Evolutionary conservation across 1,140 invertebrate genomes (phyloP), one percentile per base, ranked within the genome.

Genomic region (Micrasema longulum): DNA sequence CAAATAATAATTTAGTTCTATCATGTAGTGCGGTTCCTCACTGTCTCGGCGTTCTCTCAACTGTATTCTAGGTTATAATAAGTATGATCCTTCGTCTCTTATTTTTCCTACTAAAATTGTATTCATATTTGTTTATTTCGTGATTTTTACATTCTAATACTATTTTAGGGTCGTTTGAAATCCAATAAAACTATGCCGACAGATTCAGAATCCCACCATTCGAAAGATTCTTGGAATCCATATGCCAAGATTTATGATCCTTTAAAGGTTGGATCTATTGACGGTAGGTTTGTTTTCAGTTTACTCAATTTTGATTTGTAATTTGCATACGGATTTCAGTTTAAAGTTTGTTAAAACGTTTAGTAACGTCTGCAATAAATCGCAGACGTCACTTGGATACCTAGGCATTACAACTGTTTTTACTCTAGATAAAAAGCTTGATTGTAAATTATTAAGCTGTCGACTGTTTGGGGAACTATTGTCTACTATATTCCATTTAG

Each of bases 251-350:
- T 80, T 23, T 91, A 91, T 71, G 85, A 90, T 79, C 89, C 89
- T 11, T 80, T 91, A 47, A 89, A 90, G 82, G 89, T 88, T 75
- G 92, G 92, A 7, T 93, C 92, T 76, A 94, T 94, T 20, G 92
- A 94, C 86, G 90, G 76, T 76, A 38, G 36, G 14, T 38, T 36
- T 23, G 5, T 26, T 5, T 26, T 53, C 31, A 53, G n/a, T 1
- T 23, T 50, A 18, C 4, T 20, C 16, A 20, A 18, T 5, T 11
- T 5, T 41, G n/a, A 1, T 11, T 7, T 38, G 12, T 38, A 7
- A 38, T 38, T 12, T 7, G 12, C 36, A 38, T 12, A 38, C 36
- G 38, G 38, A 41, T n/a, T 11, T n/a, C 38, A 11, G 38, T n/a
- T 41, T 41, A 11, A 41, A n/a, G n/a, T 41, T 41, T 1, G 10